These are phyloP conservation scores for Mesoligia furuncula DNA, from an alignment of 2,888 invertebrate genomes.

Conservation along the genomic window DNA sequence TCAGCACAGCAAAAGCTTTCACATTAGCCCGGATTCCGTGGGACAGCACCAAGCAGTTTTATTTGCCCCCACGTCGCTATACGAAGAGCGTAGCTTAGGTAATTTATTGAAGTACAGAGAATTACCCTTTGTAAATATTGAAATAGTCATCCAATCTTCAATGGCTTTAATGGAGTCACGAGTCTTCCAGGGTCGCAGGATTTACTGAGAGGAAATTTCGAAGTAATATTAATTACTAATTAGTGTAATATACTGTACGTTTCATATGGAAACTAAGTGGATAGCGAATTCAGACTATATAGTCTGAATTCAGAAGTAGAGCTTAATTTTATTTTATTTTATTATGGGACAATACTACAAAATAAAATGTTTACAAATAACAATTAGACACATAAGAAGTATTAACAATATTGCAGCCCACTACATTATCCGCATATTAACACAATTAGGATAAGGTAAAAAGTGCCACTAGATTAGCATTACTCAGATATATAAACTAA, in stretches of 20 bases:
- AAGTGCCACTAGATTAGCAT: no score
- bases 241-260: background rate
- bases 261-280: slow-evolving; percentile 33
- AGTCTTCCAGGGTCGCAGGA: slow-evolving; percentile 36
- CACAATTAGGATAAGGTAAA: no score
- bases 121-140: slow-evolving; percentile 61
- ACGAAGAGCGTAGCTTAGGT: slow-evolving; percentile 46
- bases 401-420: no score
- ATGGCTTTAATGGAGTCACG: slow-evolving; percentile 50
- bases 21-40: slow-evolving; percentile 73
- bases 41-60: slow-evolving; percentile 60
- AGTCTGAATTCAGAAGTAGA: slow-evolving; percentile 1
- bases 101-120: slow-evolving; percentile 58
- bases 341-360: no score
- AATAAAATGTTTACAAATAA: no score
- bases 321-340: no score
- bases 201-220: slow-evolving; percentile 29
- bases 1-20: slow-evolving; percentile 79
- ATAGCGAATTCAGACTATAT: slow-evolving; percentile 18
- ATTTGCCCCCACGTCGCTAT: slow-evolving; percentile 38
- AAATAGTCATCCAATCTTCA: slow-evolving; percentile 57
- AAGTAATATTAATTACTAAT: slow-evolving; percentile 19
- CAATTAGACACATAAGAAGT: no score
- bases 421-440: no score
- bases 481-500: no score